Percentiles rank a stretch among this genome's conserved stretches.
phyloP scores from a whole-genome alignment of 2,797 vertebrate genomes.

The Eurystomus glaucurus region DNA sequence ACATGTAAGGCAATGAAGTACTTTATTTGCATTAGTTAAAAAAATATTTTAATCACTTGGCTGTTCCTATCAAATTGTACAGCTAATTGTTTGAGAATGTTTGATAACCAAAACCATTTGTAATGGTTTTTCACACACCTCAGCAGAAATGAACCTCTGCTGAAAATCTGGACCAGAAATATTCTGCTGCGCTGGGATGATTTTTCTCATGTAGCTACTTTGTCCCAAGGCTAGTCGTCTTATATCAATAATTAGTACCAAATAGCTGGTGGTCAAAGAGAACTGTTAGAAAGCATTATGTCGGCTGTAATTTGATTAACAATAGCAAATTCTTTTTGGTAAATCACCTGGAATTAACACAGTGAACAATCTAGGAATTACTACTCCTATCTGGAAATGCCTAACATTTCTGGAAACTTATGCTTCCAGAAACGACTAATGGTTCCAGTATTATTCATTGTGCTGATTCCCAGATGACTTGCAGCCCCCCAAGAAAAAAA shows the following conservation, averaged over 20 bases:
- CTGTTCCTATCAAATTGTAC: background rate
- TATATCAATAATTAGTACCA: background rate
- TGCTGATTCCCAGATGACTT: too few relatives aligned
- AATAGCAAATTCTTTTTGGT: too few relatives aligned
- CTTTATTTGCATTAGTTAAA: background rate
- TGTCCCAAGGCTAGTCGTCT: background rate
- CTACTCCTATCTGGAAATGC: too few relatives aligned
- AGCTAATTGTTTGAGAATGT: background rate
- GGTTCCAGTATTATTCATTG: too few relatives aligned
- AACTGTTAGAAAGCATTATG: too few relatives aligned
- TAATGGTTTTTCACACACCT: background rate
- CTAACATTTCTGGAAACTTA: too few relatives aligned
- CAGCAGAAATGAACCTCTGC: background rate
- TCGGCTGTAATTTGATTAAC: too few relatives aligned
- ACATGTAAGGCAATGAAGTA: background rate
- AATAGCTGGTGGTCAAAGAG: too few relatives aligned
- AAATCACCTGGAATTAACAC: too few relatives aligned
- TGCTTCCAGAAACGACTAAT: too few relatives aligned
- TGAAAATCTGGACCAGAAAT: background rate
- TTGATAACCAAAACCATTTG: background rate
- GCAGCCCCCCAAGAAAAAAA: too few relatives aligned
- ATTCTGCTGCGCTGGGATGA: background rate
- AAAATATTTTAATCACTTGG: background rate
- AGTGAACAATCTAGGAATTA: too few relatives aligned
- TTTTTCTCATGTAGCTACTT: background rate